phyloP scores from a whole-genome alignment of 2,888 invertebrate species.

The Ennomos quercinarius region DNA sequence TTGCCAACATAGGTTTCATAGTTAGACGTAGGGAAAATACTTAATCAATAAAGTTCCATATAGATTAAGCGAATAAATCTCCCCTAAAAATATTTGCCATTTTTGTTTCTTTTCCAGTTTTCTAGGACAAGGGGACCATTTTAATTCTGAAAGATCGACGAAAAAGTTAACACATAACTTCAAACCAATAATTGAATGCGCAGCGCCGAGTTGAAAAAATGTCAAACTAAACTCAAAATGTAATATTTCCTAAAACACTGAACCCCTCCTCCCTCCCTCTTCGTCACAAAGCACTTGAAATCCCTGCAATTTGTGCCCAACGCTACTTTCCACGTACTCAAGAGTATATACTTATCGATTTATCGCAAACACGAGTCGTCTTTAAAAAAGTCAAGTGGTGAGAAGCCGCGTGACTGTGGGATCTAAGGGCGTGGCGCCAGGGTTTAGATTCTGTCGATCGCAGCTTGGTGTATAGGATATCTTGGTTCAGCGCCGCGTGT shows the following conservation, averaged over 20 bases:
- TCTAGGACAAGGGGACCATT: background rate
- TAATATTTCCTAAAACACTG: slow-evolving; percentile 73
- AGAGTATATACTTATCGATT: slow-evolving; percentile 82
- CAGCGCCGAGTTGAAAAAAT: slow-evolving; percentile 36
- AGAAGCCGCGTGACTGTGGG: slow-evolving; percentile 36
- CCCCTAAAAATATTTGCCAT: too few relatives aligned
- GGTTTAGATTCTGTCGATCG: slow-evolving; percentile 53
- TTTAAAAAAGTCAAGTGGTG: slow-evolving; percentile 69
- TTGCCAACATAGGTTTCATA: too few relatives aligned
- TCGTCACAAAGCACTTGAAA: slow-evolving; percentile 74
- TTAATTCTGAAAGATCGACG: slow-evolving; percentile 3
- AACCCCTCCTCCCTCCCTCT: slow-evolving; percentile 54
- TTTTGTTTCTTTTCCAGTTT: background rate
- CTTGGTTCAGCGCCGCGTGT: slow-evolving; percentile 62
- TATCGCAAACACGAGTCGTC: slow-evolving; percentile 74
- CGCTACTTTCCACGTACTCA: slow-evolving; percentile 51
- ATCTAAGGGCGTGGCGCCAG: slow-evolving; percentile 42
- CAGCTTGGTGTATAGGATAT: slow-evolving; percentile 62
- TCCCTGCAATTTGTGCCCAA: slow-evolving; percentile 81
- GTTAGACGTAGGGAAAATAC: too few relatives aligned
- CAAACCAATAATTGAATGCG: slow-evolving; percentile 25
- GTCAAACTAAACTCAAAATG: slow-evolving; percentile 60
- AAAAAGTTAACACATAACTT: slow-evolving; percentile 17
- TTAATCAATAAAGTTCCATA: too few relatives aligned
- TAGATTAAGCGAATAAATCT: too few relatives aligned